These are phyloP conservation scores for Lepus townsendii DNA, from an alignment of 2,797 vertebrate genomes.

Conservation along the genomic window DNA sequence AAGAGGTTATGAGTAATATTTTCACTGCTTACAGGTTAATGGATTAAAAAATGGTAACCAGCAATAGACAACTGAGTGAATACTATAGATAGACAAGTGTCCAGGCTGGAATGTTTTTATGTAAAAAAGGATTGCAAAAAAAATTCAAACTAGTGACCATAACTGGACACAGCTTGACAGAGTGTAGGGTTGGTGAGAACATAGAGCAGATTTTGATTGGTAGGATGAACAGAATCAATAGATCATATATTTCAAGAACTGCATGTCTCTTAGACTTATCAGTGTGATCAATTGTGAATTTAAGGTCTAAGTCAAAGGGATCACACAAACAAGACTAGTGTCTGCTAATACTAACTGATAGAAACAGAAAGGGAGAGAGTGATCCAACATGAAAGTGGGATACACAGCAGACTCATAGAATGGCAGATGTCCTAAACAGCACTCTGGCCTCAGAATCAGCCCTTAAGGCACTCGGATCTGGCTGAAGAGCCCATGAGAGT, in stretches of 20 bases:
- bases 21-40: constrained; percentile 23
- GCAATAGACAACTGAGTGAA: not conserved
- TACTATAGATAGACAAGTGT: not conserved
- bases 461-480: too few species aligned
- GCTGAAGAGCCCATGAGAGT: too few species aligned
- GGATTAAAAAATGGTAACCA: not conserved
- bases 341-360: too few species aligned
- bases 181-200: not conserved
- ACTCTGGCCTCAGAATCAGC: too few species aligned
- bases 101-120: not conserved
- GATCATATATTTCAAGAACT: not conserved
- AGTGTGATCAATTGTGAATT: too few species aligned
- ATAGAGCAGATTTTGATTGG: not conserved
- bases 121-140: not conserved
- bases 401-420: too few species aligned
- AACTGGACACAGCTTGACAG: not conserved
- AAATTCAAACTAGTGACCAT: not conserved
- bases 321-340: too few species aligned
- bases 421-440: too few species aligned
- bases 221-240: not conserved
- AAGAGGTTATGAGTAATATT: not conserved
- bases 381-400: too few species aligned
- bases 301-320: too few species aligned
- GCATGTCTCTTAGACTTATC: not conserved
- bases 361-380: too few species aligned